Percentiles rank a stretch among this genome's conserved stretches.
These are phyloP conservation scores for Agrypnus murinus DNA, from an alignment of 2,888 invertebrate genomes.

Conservation along the genomic window DNA sequence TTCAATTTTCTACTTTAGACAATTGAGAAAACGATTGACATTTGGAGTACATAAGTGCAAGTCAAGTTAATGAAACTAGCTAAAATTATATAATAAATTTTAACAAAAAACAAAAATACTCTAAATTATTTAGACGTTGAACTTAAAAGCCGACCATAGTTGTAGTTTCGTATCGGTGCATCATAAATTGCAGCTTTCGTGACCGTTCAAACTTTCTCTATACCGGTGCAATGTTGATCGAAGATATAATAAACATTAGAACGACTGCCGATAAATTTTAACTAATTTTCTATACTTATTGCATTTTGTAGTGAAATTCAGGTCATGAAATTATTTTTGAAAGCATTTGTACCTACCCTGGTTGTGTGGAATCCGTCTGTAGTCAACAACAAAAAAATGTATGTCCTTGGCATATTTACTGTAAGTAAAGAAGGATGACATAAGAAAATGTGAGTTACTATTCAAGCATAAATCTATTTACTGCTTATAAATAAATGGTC, in stretches of 20 bases:
- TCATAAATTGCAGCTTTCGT: conserved; percentile 8
- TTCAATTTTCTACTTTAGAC: not conserved
- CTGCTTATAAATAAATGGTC: conserved; percentile 25
- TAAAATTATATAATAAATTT: too few species aligned
- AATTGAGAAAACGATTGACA: too few species aligned
- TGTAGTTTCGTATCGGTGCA: not conserved
- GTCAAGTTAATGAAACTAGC: too few species aligned
- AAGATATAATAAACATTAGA: not conserved
- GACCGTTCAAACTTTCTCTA: conserved; percentile 2
- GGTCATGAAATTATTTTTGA: conserved; percentile 15
- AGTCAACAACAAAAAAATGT: not conserved
- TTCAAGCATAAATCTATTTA: conserved; percentile 33
- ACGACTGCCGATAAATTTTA: conserved; percentile 1
- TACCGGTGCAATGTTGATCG: conserved; percentile 4
- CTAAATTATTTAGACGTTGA: too few species aligned
- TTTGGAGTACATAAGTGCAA: too few species aligned
- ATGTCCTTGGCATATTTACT: conserved; percentile 27
- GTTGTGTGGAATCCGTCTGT: not conserved
- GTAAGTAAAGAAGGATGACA: conserved; percentile 25
- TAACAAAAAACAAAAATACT: too few species aligned
- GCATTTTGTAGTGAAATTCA: not conserved
- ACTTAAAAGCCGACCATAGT: too few species aligned
- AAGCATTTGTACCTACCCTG: conserved; percentile 9
- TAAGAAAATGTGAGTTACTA: conserved; percentile 31
- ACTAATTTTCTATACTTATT: not conserved